phyloP scores from a whole-genome alignment of 1,140 invertebrate species.

The Temnothorax longispinosus region DNA sequence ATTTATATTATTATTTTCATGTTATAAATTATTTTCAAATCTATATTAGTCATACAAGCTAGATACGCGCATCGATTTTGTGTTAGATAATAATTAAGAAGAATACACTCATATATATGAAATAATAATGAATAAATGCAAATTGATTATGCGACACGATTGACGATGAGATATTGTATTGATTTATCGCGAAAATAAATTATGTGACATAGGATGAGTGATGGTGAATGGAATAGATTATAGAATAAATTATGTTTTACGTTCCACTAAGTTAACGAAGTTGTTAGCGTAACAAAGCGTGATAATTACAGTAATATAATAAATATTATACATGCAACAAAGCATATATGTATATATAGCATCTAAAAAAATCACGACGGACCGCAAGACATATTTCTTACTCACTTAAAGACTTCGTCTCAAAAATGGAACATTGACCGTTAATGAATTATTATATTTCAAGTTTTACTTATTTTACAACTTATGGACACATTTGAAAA shows the following conservation, averaged over 20 bases:
- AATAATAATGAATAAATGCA: constrained; percentile 25
- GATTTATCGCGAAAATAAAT: constrained; percentile 45
- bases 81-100: background rate
- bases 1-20: background rate
- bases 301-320: background rate
- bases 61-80: background rate
- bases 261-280: constrained; percentile 6
- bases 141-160: constrained; percentile 40
- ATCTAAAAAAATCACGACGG: background rate
- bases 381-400: background rate
- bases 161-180: constrained; percentile 22
- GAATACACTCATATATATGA: constrained; percentile 4
- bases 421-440: background rate
- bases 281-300: background rate
- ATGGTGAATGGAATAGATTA: background rate
- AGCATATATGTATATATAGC: background rate
- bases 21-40: background rate
- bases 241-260: constrained; percentile 36
- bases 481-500: background rate
- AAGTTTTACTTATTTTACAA: background rate
- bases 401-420: background rate
- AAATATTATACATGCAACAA: background rate
- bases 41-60: background rate
- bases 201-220: background rate
- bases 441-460: background rate